These are phyloP conservation scores for Drosophila tsacasi DNA, from an alignment of 1,140 invertebrate genomes.

Conservation along the genomic window DNA sequence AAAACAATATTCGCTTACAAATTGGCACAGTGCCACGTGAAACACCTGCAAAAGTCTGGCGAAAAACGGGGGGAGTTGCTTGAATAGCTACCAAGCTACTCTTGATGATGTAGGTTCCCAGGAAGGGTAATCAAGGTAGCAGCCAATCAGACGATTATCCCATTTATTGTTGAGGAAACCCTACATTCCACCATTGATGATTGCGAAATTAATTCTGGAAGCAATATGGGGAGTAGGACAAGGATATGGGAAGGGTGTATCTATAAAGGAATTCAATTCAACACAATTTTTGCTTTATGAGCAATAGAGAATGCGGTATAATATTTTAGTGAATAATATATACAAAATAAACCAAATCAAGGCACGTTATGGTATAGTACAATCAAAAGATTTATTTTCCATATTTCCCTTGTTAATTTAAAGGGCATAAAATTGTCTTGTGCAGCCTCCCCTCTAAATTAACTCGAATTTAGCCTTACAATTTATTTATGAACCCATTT, in stretches of 20 bases:
- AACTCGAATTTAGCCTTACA: neutral
- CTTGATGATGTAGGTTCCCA: constrained; percentile 61
- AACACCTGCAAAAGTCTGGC: constrained; percentile 39
- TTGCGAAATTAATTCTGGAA: constrained; percentile 64
- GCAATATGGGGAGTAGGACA: constrained; percentile 6
- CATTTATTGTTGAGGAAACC: constrained; percentile 15
- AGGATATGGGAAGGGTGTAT: neutral
- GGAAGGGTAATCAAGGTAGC: constrained; percentile 57
- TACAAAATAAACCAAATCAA: no score
- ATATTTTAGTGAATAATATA: no score
- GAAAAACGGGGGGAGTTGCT: constrained; percentile 34
- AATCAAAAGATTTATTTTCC: no score
- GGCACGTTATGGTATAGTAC: no score
- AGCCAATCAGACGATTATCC: constrained; percentile 28
- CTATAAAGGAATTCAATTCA: no score
- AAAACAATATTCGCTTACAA: constrained; percentile 73
- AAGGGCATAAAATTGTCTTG: neutral
- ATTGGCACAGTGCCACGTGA: constrained; percentile 75
- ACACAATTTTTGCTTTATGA: no score
- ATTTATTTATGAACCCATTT: constrained; percentile 16
- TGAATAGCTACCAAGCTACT: constrained; percentile 10
- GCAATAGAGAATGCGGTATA: no score
- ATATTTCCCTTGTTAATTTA: no score
- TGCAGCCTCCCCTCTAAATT: neutral
- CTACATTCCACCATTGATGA: constrained; percentile 50